These are phyloP conservation scores for Chlamydotis undulata DNA, from an alignment of 2,113 vertebrate species.

Conservation along the genomic window DNA sequence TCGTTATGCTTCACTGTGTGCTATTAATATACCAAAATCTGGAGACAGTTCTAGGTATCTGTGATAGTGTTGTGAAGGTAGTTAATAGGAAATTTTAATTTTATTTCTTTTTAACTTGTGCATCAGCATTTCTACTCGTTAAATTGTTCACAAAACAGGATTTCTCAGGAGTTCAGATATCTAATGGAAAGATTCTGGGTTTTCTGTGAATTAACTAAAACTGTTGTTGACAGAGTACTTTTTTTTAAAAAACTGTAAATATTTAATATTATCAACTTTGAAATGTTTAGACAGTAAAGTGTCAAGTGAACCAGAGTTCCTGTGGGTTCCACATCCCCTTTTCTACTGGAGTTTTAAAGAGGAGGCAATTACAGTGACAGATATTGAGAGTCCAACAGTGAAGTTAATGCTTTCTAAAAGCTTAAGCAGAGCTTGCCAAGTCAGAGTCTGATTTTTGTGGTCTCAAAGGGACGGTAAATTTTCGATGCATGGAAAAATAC, in stretches of 20 bases:
- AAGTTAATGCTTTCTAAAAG: conserved; percentile 60
- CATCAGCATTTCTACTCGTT: background rate
- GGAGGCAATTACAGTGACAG: background rate
- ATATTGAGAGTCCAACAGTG: background rate
- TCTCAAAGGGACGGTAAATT: conserved; percentile 54
- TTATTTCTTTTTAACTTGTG: background rate
- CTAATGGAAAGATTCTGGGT: background rate
- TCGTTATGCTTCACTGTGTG: background rate
- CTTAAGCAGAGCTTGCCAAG: conserved; percentile 29
- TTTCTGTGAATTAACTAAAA: background rate
- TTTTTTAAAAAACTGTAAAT: background rate
- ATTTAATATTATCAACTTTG: background rate
- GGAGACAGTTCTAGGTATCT: background rate
- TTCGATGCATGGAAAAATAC: conserved; percentile 58
- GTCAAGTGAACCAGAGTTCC: background rate
- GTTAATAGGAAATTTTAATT: background rate
- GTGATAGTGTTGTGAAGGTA: background rate
- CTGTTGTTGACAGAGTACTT: background rate
- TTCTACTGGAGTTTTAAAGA: background rate
- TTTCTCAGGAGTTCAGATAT: background rate
- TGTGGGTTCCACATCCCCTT: background rate
- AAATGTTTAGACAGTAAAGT: background rate
- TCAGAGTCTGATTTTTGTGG: conserved; percentile 19
- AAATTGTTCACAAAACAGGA: background rate
- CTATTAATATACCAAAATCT: background rate